Evolutionary conservation across 2,888 invertebrate species (phyloP).

Genomic region (Nemotelus pantherinus): DNA sequence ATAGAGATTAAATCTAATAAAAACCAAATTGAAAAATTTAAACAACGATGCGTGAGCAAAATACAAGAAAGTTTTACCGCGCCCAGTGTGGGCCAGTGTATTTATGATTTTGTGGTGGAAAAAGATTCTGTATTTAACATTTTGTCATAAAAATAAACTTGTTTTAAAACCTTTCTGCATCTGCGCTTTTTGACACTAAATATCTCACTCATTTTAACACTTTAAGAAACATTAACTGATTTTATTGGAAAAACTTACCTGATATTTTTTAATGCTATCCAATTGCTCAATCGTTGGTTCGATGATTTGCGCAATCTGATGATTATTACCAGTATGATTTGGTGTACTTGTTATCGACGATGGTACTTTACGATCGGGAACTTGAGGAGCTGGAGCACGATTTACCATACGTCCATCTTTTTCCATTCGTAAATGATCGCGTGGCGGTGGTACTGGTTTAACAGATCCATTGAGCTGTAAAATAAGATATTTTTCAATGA

Average conservation of each 20-base stretch:
- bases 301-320: constrained; percentile 65
- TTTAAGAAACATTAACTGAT: neutral
- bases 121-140: too few species aligned
- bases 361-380: constrained; percentile 71
- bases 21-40: too few species aligned
- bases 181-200: neutral
- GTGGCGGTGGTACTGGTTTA: constrained; percentile 68
- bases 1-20: too few species aligned
- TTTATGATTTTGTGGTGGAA: too few species aligned
- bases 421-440: constrained; percentile 73
- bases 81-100: too few species aligned
- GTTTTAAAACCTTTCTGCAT: neutral
- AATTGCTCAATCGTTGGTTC: constrained; percentile 86
- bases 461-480: constrained; percentile 62
- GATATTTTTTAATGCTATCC: constrained; percentile 91
- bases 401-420: constrained; percentile 72
- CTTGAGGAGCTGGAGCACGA: constrained; percentile 73
- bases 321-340: constrained; percentile 64
- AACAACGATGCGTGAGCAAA: too few species aligned
- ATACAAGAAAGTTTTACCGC: too few species aligned
- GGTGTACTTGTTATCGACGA: constrained; percentile 66
- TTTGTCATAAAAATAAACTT: neutral
- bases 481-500: neutral
- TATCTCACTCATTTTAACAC: neutral
- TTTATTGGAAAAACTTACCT: constrained; percentile 68